A percentile compares a stretch with the other conserved stretches of the same genome.
phyloP scores from a whole-genome alignment of 2,113 vertebrate genomes.

The Grus americana region DNA sequence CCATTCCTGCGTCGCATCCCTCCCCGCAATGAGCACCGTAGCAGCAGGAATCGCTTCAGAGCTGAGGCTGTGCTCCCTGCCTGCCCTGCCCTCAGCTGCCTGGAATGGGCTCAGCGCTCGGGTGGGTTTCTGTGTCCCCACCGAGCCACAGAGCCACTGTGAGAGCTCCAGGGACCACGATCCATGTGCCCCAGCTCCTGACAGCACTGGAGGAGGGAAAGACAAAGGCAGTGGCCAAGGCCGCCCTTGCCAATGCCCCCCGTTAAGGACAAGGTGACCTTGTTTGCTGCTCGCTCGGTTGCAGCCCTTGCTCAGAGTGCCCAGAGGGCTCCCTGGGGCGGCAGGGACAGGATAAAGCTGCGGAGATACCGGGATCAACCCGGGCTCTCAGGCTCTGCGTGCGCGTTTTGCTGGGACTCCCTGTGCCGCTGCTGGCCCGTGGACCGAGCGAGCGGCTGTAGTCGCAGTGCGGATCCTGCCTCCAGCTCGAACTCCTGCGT shows the following conservation, averaged over 20 bases:
- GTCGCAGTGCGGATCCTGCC: accelerated
- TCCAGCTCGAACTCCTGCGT: accelerated
- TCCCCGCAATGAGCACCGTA: accelerated
- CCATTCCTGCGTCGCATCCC: accelerated
- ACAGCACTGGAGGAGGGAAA: accelerated
- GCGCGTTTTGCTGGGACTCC: neutral
- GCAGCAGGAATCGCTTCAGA: neutral
- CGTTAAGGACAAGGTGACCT: neutral
- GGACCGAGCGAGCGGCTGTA: neutral
- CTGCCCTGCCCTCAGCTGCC: neutral
- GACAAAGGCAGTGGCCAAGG: neutral
- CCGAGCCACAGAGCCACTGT: accelerated
- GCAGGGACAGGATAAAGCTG: neutral
- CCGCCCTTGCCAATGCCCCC: neutral
- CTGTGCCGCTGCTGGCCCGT: accelerated
- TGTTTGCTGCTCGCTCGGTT: accelerated
- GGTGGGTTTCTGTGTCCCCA: neutral
- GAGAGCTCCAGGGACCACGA: neutral
- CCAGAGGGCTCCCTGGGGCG: accelerated
- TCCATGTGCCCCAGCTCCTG: neutral
- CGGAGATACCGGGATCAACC: neutral
- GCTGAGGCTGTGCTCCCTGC: accelerated
- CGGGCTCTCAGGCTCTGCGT: neutral
- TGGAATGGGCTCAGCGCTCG: accelerated
- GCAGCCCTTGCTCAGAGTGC: neutral